Evolutionary conservation across 2,797 vertebrate species (phyloP), one percentile per base, ranked within the genome.

Genomic region (Lophotriccus pileatus): DNA sequence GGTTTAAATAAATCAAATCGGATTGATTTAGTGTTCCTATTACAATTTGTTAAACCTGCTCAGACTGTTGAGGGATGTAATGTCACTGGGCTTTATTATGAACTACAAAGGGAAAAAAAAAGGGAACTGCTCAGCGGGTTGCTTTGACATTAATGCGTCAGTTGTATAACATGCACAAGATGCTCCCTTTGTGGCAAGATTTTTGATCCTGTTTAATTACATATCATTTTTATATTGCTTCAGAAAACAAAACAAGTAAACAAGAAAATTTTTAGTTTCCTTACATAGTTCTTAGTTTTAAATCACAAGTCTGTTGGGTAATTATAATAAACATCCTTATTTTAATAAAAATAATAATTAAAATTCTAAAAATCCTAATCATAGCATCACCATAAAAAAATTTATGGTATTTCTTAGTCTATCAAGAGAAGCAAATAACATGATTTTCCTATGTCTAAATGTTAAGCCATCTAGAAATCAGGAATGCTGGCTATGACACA

Each of bases 1-100:
- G 91, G 72, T 83, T 96, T 95, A 92, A 95, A 94, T 87, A 87
- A 87, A 94, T 91, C 56, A 70, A 89, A 90, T 66, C 49, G 36
- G 80, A 94, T 90, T 89, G 92, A 93, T 93, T 94, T 94, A 93
- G 75, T 60, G 56, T 68, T 92, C 39, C 34, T 91, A 78, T 81
- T 92, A 41, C 53, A 92, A 77, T 95, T 80, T 72, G 46, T 94
- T 96, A 85, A 89, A 91, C 56, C 56, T 83, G 34, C 20, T 63
- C n/a, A n/a, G 43, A 27, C 34, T 92, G 24, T 83, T 93, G 64
- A 39, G 69, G 43, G 53, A 83, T 47, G 32, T 89, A 80, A 83
- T 58, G 74, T 89, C 72, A 75, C 28, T 70, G 32, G 37, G 43
- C 16, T 90, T 85, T 85, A 41, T 87, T 74, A 75, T 34, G 53